Conservation (phyloP, 2,888 invertebrate species). For the Spisula solida region DNA sequence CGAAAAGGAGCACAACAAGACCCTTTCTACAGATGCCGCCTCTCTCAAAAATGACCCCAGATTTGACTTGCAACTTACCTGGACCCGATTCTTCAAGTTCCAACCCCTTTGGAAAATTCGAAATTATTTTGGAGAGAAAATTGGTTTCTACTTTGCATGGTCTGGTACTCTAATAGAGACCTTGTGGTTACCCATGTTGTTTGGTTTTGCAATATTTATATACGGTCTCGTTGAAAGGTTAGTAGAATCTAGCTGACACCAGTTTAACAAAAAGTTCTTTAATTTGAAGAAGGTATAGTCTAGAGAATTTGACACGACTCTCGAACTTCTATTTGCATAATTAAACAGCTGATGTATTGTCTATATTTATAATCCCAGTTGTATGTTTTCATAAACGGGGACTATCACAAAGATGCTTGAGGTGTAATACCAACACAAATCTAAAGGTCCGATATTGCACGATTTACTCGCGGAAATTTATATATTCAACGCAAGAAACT, state of each 20-base stretch:
- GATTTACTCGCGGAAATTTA: too few species aligned
- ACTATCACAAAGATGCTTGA: too few species aligned
- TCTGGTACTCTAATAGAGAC: slow-evolving; percentile 87
- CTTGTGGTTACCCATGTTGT: slow-evolving; percentile 87
- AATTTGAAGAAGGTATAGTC: too few species aligned
- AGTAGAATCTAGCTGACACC: not conserved
- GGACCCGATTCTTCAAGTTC: slow-evolving; percentile 85
- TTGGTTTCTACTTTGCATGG: slow-evolving; percentile 88
- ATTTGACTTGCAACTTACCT: slow-evolving; percentile 81
- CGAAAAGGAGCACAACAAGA: slow-evolving; percentile 57
- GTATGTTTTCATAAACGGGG: too few species aligned
- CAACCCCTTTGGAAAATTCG: slow-evolving; percentile 88
- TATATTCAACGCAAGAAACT: too few species aligned
- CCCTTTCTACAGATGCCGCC: slow-evolving; percentile 39
- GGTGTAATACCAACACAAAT: too few species aligned
- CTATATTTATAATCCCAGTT: too few species aligned
- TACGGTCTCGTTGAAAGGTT: slow-evolving; percentile 87
- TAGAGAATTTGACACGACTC: too few species aligned
- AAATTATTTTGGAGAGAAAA: slow-evolving; percentile 88
- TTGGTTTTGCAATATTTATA: slow-evolving; percentile 87
- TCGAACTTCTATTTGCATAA: too few species aligned
- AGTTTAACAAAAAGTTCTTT: too few species aligned
- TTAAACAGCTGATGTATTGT: too few species aligned
- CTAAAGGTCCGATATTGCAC: too few species aligned
- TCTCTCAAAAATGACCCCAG: slow-evolving; percentile 75